Percentiles rank a stretch among this genome's conserved stretches.
Evolutionary conservation across 2,113 vertebrate genomes (phyloP).

Genomic region (Sebastes fasciatus): DNA sequence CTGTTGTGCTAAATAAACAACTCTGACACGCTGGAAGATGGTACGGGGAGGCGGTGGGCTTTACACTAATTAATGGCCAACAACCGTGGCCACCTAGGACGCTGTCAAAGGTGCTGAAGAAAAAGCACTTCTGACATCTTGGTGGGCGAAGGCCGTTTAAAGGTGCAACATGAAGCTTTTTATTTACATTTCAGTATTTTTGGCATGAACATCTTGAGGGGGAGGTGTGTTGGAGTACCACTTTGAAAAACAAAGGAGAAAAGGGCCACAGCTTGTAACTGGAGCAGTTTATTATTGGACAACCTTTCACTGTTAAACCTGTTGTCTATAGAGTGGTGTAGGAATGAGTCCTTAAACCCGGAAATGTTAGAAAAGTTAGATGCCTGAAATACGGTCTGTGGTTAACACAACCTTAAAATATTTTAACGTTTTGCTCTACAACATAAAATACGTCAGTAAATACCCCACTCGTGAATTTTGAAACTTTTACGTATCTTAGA

Average conservation of each 20-base stretch:
- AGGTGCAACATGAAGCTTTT: slow-evolving; percentile 4
- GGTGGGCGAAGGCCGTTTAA: slow-evolving; percentile 2
- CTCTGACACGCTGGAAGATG: slow-evolving; percentile 52
- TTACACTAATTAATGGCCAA: slow-evolving; percentile 70
- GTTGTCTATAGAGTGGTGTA: not conserved
- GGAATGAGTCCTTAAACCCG: too few species aligned
- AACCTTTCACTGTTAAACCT: not conserved
- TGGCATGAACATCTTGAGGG: not conserved
- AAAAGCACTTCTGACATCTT: slow-evolving; percentile 34
- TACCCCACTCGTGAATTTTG: too few species aligned
- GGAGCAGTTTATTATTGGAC: slow-evolving; percentile 2
- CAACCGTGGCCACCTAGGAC: slow-evolving; percentile 39
- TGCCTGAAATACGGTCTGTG: too few species aligned
- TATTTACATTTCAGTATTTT: slow-evolving; percentile 2
- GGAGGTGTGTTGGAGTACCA: not conserved
- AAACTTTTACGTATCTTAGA: too few species aligned
- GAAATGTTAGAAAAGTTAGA: too few species aligned
- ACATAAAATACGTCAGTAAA: too few species aligned
- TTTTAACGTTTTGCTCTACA: too few species aligned
- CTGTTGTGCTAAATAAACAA: slow-evolving; percentile 74
- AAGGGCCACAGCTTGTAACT: not conserved
- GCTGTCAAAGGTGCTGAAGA: slow-evolving; percentile 38
- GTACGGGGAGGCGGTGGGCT: slow-evolving; percentile 34
- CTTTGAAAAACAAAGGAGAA: not conserved
- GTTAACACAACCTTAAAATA: too few species aligned